Base-by-base conservation (phyloP, 1,140 invertebrate species). In the Dendrolimus punctatus region DNA sequence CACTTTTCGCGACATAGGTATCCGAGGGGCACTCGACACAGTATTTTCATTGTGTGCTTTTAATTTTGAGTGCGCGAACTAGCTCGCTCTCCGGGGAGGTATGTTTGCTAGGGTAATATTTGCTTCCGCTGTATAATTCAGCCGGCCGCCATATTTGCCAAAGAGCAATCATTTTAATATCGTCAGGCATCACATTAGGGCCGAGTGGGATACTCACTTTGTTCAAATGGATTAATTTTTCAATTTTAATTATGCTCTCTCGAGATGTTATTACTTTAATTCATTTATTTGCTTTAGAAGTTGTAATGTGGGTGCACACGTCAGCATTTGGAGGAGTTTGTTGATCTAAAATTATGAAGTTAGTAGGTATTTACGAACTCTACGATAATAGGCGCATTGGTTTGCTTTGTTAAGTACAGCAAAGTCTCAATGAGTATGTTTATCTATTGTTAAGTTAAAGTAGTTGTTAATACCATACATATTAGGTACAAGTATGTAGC, bases 101-200 rank as follows among this genome's bases (percentile, higher is more conserved):
- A 88, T 90, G 89, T 90, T 90, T 90, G 88, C 89, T 76, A 83
- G 86, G 89, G 88, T 88, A 90, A 90, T 90, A 90, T 90, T 90
- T 90, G 89, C 89, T 81, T 80, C 84, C 88, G 88, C 88, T 89
- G 88, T 89, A 90, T 90, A 90, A 90, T 90, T 90, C 89, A 90
- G 88, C 88, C 79, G 88, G 87, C 88, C 86, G 84, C 88, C 88
- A 89, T 90, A 89, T 90, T 90, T 90, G 88, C 87, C 87, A 88
- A 90, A 90, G 89, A 90, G 89, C 89, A 89, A 90, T 90, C 89
- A 89, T 90, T 90, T 90, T 89, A 89, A 90, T 89, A 90, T 90
- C 83, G 82, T 80, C 80, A 80, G 78, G 65, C 74, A 82, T 81
- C 80, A 76, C 78, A 83, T 86, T 86, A 84, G 80, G 76, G 76